Conservation (phyloP, 2,888 invertebrate species). For the Harpalus rubripes region DNA sequence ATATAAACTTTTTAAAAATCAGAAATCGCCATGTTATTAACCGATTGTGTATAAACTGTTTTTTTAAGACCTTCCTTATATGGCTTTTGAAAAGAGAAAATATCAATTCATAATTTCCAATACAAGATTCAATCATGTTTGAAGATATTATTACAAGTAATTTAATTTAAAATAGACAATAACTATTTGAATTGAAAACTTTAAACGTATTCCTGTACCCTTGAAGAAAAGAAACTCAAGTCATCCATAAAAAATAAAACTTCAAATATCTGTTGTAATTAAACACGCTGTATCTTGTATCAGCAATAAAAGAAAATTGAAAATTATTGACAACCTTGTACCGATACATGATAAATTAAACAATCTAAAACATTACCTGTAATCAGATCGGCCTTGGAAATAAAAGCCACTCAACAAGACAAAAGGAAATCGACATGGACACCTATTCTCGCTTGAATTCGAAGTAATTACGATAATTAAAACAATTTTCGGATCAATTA, state of each 20-base stretch:
- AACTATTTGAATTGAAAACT: not conserved
- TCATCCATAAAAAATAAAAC: slow-evolving; percentile 31
- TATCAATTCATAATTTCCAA: too few species aligned
- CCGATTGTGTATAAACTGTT: too few species aligned
- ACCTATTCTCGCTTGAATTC: slow-evolving; percentile 2
- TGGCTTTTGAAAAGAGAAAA: too few species aligned
- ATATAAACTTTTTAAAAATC: too few species aligned
- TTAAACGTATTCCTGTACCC: slow-evolving; percentile 9
- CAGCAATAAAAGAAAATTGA: slow-evolving; percentile 42
- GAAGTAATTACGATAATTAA: slow-evolving; percentile 42
- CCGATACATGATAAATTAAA: slow-evolving; percentile 49
- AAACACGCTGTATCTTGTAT: slow-evolving; percentile 31
- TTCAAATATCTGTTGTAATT: slow-evolving; percentile 4
- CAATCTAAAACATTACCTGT: slow-evolving; percentile 41
- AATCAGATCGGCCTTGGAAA: slow-evolving; percentile 46
- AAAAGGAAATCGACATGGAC: slow-evolving; percentile 37
- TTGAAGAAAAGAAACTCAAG: slow-evolving; percentile 43
- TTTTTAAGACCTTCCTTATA: too few species aligned
- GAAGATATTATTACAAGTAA: too few species aligned
- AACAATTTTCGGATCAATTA: slow-evolving; percentile 49
- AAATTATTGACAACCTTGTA: slow-evolving; percentile 44
- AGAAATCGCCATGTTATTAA: too few species aligned
- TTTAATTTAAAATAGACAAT: not conserved
- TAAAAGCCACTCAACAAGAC: slow-evolving; percentile 10
- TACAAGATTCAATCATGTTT: too few species aligned